A percentile compares a stretch with the other conserved stretches of the same genome.
Conservation (phyloP, 2,888 invertebrate genomes). For the Drosophila hamatofila region DNA sequence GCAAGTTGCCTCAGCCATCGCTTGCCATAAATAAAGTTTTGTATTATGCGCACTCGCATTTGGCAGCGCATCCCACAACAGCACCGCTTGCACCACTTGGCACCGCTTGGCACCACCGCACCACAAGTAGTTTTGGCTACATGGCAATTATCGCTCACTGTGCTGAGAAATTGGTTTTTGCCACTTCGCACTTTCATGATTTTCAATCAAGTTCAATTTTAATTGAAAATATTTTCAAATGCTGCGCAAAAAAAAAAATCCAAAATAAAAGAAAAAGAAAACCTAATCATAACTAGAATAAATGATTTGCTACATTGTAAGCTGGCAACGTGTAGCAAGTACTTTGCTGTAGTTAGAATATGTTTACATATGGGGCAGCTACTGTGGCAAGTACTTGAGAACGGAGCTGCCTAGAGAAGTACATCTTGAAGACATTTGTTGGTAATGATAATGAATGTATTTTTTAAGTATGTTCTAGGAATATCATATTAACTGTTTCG, state of each 20-base stretch:
- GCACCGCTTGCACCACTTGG: slow-evolving; percentile 13
- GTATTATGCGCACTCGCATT: slow-evolving; percentile 77
- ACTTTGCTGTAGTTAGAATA: background rate
- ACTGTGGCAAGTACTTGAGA: background rate
- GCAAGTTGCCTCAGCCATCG: slow-evolving; percentile 59
- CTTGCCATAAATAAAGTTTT: slow-evolving; percentile 77
- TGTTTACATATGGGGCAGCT: slow-evolving; percentile 3
- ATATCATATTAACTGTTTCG: too few species aligned
- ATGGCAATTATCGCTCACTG: slow-evolving; percentile 79
- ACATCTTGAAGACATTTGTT: background rate
- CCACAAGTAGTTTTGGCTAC: slow-evolving; percentile 37
- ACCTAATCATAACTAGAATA: slow-evolving; percentile 19
- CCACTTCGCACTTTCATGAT: slow-evolving; percentile 80
- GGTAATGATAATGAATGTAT: background rate
- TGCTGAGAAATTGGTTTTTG: slow-evolving; percentile 81
- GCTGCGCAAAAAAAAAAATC: slow-evolving; percentile 19
- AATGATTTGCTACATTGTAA: slow-evolving; percentile 31
- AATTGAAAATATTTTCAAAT: slow-evolving; percentile 77
- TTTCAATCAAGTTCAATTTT: slow-evolving; percentile 81
- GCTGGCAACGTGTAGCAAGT: slow-evolving; percentile 9
- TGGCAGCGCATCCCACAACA: slow-evolving; percentile 81
- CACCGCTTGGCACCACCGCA: slow-evolving; percentile 1
- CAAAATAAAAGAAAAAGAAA: slow-evolving; percentile 23
- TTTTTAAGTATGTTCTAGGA: too few species aligned
- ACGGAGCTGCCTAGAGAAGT: background rate